Conservation (phyloP, 1,140 invertebrate genomes). For the Holcopasites calliopsidis region DNA sequence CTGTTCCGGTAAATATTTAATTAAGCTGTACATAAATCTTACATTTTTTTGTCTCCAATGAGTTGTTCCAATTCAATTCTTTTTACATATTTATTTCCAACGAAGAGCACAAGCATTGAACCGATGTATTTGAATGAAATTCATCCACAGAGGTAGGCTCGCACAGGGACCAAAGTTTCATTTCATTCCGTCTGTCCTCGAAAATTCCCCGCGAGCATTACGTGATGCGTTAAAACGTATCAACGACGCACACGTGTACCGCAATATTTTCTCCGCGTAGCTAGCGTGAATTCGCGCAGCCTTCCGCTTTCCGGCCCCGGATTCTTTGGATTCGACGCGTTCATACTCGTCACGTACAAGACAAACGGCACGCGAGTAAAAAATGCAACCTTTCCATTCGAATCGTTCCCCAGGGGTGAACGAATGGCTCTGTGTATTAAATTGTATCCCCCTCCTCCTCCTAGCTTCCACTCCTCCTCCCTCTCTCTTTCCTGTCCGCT, state of each 20-base stretch:
- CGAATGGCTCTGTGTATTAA: constrained; percentile 60
- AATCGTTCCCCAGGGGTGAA: constrained; percentile 51
- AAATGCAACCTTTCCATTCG: constrained; percentile 50
- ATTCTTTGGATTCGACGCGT: constrained; percentile 28
- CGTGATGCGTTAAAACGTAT: too few species aligned
- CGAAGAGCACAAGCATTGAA: too few species aligned
- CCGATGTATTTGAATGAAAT: too few species aligned
- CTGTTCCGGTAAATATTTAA: neutral
- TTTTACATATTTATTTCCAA: too few species aligned
- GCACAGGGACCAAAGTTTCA: too few species aligned
- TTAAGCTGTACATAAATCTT: too few species aligned
- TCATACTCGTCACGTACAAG: constrained; percentile 56
- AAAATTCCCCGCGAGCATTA: too few species aligned
- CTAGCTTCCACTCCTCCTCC: neutral
- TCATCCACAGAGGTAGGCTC: too few species aligned
- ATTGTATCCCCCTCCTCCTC: constrained; percentile 30
- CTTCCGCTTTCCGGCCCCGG: constrained; percentile 1
- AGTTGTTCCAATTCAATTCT: too few species aligned
- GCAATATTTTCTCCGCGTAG: constrained; percentile 9
- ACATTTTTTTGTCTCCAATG: too few species aligned
- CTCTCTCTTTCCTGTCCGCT: constrained; percentile 9
- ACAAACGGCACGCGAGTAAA: constrained; percentile 51
- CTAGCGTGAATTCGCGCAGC: neutral
- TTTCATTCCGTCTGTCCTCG: too few species aligned
- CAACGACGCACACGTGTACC: neutral